Evolutionary conservation across 2,797 vertebrate species (phyloP).

Genomic region (Acipenser ruthenus): DNA sequence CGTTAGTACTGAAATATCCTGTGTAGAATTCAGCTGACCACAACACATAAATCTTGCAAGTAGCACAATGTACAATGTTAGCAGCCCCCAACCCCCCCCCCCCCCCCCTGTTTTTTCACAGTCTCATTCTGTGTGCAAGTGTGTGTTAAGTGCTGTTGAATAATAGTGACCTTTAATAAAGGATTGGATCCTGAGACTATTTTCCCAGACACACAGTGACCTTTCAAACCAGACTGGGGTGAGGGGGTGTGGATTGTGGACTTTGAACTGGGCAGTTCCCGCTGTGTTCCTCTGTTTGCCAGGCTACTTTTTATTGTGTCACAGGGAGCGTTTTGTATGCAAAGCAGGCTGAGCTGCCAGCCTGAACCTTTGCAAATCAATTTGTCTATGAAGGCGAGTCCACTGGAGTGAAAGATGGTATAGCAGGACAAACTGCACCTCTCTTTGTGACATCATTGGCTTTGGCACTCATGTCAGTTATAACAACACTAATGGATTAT

Average conservation of each 20-base stretch:
- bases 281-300: slow-evolving; percentile 75
- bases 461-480: slow-evolving; percentile 42
- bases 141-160: slow-evolving; percentile 76
- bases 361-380: slow-evolving; percentile 96
- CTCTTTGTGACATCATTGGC: slow-evolving; percentile 67
- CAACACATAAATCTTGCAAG: slow-evolving; percentile 59
- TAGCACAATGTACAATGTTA: slow-evolving; percentile 49
- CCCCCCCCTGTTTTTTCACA: slow-evolving; percentile 30
- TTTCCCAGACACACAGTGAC: slow-evolving; percentile 93
- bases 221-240: slow-evolving; percentile 92
- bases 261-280: slow-evolving; percentile 76
- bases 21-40: slow-evolving; percentile 67
- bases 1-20: slow-evolving; percentile 26
- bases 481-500: slow-evolving; percentile 32
- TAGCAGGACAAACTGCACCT: slow-evolving; percentile 64
- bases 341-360: slow-evolving; percentile 81
- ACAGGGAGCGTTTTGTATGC: slow-evolving; percentile 76
- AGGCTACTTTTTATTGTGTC: slow-evolving; percentile 75
- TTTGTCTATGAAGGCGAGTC: slow-evolving; percentile 89
- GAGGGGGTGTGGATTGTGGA: slow-evolving; percentile 69
- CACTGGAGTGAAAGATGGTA: slow-evolving; percentile 69
- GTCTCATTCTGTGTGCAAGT: slow-evolving; percentile 60
- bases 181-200: slow-evolving; percentile 82
- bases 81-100: slow-evolving; percentile 36
- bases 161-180: slow-evolving; percentile 95